Evolutionary conservation across 2,888 invertebrate genomes (phyloP).

Genomic region (Leuctra nigra): DNA sequence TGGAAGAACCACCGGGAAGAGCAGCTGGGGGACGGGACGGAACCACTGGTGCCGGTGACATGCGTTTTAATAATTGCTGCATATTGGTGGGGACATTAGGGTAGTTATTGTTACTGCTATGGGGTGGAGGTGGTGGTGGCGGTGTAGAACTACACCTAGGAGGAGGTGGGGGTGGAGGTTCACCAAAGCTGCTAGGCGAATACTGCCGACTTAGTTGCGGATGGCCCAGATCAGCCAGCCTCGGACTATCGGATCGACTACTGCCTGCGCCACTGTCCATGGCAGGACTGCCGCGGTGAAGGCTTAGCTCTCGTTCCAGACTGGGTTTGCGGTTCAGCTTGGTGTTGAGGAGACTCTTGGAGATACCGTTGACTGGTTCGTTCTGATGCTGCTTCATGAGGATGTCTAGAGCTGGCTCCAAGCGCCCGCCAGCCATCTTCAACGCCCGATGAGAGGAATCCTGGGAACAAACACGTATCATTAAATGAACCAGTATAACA

Average conservation of each 20-base stretch:
- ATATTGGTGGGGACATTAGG: slow-evolving; percentile 47
- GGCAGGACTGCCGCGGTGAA: slow-evolving; percentile 74
- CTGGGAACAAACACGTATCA: slow-evolving; percentile 45
- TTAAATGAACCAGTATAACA: no score
- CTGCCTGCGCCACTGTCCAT: slow-evolving; percentile 83
- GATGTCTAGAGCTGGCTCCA: slow-evolving; percentile 55
- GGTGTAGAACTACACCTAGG: slow-evolving; percentile 65
- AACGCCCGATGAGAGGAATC: slow-evolving; percentile 62
- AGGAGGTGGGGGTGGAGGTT: slow-evolving; percentile 64
- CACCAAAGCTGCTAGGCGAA: slow-evolving; percentile 54
- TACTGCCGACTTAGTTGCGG: slow-evolving; percentile 65
- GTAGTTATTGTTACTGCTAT: slow-evolving; percentile 50
- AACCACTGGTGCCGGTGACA: slow-evolving; percentile 66
- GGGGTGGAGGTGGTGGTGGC: slow-evolving; percentile 47
- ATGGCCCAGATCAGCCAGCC: slow-evolving; percentile 54
- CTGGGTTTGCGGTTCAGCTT: slow-evolving; percentile 84
- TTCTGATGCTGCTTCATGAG: slow-evolving; percentile 44
- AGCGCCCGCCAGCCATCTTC: slow-evolving; percentile 60
- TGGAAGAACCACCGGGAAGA: slow-evolving; percentile 44
- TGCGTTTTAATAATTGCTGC: slow-evolving; percentile 66
- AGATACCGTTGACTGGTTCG: slow-evolving; percentile 48
- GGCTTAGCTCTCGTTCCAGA: slow-evolving; percentile 72
- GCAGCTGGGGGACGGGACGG: slow-evolving; percentile 31
- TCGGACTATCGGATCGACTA: slow-evolving; percentile 83
- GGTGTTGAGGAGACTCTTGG: slow-evolving; percentile 48